phyloP scores from a whole-genome alignment of 2,113 vertebrate species.

The Ellobius talpinus region DNA sequence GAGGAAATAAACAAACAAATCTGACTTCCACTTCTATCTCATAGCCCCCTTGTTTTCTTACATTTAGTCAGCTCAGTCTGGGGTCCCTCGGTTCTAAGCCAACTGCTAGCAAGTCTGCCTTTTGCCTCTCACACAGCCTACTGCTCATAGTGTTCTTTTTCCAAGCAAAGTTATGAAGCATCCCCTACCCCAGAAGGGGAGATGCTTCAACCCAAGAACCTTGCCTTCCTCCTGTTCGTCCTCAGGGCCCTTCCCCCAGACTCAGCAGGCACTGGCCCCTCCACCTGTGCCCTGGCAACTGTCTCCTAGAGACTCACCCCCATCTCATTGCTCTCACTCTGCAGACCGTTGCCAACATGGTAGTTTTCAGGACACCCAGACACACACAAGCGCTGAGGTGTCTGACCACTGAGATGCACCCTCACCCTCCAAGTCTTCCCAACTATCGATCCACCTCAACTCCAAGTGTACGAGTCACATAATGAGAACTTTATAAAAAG shows the following conservation, averaged over 20 bases:
- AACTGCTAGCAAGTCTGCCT: neutral
- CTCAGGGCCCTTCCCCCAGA: neutral
- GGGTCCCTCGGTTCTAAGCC: neutral
- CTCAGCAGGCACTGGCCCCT: neutral
- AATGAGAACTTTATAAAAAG: neutral
- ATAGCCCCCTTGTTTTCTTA: neutral
- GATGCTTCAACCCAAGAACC: neutral
- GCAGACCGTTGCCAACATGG: neutral
- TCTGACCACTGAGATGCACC: neutral
- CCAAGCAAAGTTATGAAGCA: neutral
- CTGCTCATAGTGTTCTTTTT: neutral
- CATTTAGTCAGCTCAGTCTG: neutral
- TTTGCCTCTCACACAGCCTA: neutral
- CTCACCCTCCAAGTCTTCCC: neutral
- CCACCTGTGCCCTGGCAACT: neutral
- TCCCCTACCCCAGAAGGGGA: neutral
- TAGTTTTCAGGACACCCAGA: neutral
- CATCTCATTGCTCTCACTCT: neutral
- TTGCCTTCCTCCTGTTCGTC: neutral
- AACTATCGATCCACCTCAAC: neutral
- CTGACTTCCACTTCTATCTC: fast-evolving
- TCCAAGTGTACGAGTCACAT: fast-evolving
- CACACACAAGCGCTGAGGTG: too few relatives aligned
- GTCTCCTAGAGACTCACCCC: too few relatives aligned
- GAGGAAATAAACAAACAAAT: neutral